phyloP scores from a whole-genome alignment of 2,797 vertebrate species.

The Phyllotis vaccarum region DNA sequence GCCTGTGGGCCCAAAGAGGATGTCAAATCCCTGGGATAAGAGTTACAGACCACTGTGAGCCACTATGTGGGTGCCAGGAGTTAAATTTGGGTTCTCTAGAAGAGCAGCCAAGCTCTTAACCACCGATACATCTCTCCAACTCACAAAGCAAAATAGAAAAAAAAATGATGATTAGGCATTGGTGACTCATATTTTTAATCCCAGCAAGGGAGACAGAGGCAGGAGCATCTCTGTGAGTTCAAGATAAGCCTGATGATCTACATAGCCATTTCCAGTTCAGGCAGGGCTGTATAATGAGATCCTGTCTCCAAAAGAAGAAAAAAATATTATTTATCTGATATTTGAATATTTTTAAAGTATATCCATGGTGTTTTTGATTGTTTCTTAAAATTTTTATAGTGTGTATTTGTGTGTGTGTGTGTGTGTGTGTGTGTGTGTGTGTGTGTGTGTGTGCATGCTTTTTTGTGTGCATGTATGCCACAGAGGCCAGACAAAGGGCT shows the following conservation, averaged over 20 bases:
- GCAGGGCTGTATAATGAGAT: background rate
- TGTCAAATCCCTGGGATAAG: background rate
- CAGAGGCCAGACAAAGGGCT: background rate
- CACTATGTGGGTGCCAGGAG: background rate
- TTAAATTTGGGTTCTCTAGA: background rate
- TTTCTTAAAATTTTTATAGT: background rate
- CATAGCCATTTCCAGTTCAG: background rate
- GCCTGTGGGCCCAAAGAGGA: background rate
- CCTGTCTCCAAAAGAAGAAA: background rate
- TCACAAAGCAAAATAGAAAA: background rate
- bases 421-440: background rate
- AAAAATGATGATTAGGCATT: background rate
- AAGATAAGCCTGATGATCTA: background rate
- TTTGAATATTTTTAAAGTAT: background rate
- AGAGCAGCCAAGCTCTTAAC: background rate
- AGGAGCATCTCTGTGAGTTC: background rate
- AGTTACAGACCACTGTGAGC: background rate
- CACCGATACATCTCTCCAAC: background rate
- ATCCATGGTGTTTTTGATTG: background rate
- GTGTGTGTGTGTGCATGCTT: too few relatives aligned
- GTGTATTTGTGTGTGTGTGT: background rate
- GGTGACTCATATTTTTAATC: background rate
- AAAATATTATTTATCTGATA: slow-evolving; percentile 3
- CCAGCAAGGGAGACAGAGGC: background rate
- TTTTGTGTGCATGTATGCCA: background rate